Base-by-base conservation (phyloP, 2,888 invertebrate species). In the Epinotia brunnichana region DNA sequence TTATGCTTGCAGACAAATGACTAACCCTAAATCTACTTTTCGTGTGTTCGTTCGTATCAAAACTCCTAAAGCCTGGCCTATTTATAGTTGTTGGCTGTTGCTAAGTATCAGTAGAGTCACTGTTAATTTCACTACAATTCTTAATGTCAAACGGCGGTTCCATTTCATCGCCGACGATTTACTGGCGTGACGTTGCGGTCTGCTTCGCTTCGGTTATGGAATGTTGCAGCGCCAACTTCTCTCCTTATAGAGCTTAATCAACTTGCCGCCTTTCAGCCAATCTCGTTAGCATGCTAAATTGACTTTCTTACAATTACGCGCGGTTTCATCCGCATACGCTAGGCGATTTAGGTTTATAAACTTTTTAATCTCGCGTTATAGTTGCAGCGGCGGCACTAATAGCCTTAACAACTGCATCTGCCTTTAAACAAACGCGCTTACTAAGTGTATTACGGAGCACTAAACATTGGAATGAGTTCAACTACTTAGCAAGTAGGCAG, bases 281-380 rank as follows among this genome's bases (percentile, higher is more conserved):
- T 88, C 90, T 89, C 83, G 88, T 90, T 90, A 89, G 85, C 84
- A 82, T 83, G 85, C 85, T 83, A 87, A 90, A 91, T 89, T 87
- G 85, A 85, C 85, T 89, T 89, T 89, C 86, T 87, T 87, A 87
- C 77, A 75, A 77, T 82, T 86, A 84, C 84, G 81, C 82, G 79
- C 78, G 81, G 80, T 83, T 87, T 87, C 81, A 82, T 83, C 79
- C 77, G 78, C 81, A 78, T 79, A 81, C 80, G 79, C 81, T 80
- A 81, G 80, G 80, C 82, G 79, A 84, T 82, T 81, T 78, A 85
- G 86, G 83, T 87, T 87, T 85, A 85, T 86, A 86, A 87, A 88
- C 81, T 82, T 82, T 83, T 86, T 87, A 84, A 86, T 85, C 82
- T 80, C 76, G 78, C 80, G 82, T 83, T 83, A 85, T 83, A 83